These are phyloP conservation scores for Ophion ventricosus DNA, from an alignment of 2,888 invertebrate genomes.

Conservation along the genomic window DNA sequence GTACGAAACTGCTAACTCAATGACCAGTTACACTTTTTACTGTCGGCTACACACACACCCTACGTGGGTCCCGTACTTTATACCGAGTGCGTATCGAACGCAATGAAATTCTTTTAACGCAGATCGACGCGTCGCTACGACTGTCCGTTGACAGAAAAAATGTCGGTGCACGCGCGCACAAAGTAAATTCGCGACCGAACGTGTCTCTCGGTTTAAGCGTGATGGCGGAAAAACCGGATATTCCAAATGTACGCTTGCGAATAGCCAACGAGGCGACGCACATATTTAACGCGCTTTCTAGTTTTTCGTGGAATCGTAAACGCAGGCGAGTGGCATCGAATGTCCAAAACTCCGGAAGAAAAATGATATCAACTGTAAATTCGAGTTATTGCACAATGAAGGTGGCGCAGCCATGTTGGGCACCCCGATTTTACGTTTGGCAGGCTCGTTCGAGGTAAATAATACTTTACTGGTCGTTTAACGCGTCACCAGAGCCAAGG, in stretches of 20 bases:
- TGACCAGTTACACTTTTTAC: conserved; percentile 83
- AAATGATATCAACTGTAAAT: conserved; percentile 80
- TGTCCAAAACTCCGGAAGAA: conserved; percentile 71
- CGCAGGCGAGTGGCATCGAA: conserved; percentile 70
- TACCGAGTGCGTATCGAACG: conserved; percentile 79
- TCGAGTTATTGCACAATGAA: conserved; percentile 50
- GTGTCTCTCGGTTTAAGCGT: conserved; percentile 9
- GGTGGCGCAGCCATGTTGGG: conserved; percentile 29
- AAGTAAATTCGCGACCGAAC: conserved; percentile 30
- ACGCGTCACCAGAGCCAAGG: background rate
- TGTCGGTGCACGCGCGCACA: background rate
- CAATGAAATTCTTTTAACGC: conserved; percentile 78
- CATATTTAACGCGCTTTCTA: conserved; percentile 36
- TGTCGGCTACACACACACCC: conserved; percentile 75
- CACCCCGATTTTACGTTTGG: conserved; percentile 73
- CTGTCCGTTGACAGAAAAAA: conserved; percentile 34
- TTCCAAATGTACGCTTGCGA: conserved; percentile 3
- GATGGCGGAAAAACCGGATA: conserved; percentile 17
- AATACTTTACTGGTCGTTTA: conserved; percentile 74
- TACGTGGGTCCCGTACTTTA: conserved; percentile 74
- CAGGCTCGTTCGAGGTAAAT: conserved; percentile 78
- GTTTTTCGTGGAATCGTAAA: conserved; percentile 69
- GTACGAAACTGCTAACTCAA: conserved; percentile 82
- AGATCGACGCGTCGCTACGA: conserved; percentile 53
- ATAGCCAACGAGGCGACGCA: conserved; percentile 27